phyloP scores from a whole-genome alignment of 2,797 vertebrate genomes.

The Alca torda region DNA sequence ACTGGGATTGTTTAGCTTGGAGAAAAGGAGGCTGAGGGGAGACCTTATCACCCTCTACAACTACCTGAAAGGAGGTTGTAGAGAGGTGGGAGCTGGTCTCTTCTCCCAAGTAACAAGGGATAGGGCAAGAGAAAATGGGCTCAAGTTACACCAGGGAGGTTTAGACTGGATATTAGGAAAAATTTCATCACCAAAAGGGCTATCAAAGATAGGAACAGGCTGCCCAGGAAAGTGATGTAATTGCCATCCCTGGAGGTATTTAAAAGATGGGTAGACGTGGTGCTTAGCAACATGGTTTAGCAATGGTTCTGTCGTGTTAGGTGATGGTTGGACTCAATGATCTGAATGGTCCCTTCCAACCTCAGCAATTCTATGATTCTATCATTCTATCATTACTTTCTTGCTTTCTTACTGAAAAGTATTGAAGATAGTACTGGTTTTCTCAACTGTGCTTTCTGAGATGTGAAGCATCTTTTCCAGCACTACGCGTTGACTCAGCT shows the following conservation, averaged over 20 bases:
- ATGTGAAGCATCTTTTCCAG: not conserved
- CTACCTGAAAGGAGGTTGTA: not conserved
- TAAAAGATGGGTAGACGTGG: no score
- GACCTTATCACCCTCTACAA: not conserved
- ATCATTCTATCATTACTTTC: not conserved
- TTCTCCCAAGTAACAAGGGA: not conserved
- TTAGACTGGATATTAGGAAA: not conserved
- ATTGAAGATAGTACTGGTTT: not conserved
- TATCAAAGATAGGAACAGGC: not conserved
- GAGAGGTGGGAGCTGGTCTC: not conserved
- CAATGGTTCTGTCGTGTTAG: no score
- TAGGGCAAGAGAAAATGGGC: not conserved
- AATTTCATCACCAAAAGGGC: not conserved
- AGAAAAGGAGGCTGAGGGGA: not conserved
- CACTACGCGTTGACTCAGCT: not conserved
- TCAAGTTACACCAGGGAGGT: not conserved
- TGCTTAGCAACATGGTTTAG: no score
- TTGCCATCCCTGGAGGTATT: not conserved
- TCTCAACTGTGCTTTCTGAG: not conserved
- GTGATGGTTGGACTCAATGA: no score
- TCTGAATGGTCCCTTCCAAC: no score
- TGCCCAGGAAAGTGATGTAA: not conserved
- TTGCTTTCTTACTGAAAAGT: not conserved
- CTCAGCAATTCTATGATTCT: no score
- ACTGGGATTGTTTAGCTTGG: not conserved